phyloP scores from a whole-genome alignment of 1,140 invertebrate genomes.

The Drosophila willistoni region DNA sequence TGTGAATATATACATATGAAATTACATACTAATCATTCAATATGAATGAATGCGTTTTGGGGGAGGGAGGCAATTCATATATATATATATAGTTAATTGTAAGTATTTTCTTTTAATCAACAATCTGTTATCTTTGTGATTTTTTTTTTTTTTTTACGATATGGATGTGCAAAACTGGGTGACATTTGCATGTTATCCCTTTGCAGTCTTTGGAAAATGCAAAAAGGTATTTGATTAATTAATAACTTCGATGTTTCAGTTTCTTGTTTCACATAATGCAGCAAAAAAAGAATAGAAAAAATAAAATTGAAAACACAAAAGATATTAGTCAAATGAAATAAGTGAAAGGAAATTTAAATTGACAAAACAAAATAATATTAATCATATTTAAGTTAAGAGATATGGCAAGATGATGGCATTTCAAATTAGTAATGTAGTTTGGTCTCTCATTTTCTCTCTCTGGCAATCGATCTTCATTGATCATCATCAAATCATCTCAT shows the following conservation, averaged over 20 bases:
- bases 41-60: slow-evolving; percentile 63
- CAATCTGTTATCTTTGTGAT: slow-evolving; percentile 24
- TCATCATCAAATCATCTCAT: slow-evolving; percentile 58
- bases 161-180: slow-evolving; percentile 26
- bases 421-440: slow-evolving; percentile 27
- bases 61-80: slow-evolving; percentile 12
- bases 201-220: slow-evolving; percentile 68
- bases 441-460: slow-evolving; percentile 3
- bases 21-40: slow-evolving; percentile 66
- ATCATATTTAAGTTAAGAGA: slow-evolving; percentile 27
- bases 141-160: neutral
- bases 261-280: slow-evolving; percentile 10
- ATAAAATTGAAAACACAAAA: slow-evolving; percentile 18
- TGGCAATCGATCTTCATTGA: slow-evolving; percentile 7
- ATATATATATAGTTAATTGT: slow-evolving; percentile 9
- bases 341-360: slow-evolving; percentile 2
- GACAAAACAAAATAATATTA: neutral
- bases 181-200: slow-evolving; percentile 33
- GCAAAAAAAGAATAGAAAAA: slow-evolving; percentile 21
- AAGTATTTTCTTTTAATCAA: slow-evolving; percentile 3
- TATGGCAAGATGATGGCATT: slow-evolving; percentile 34
- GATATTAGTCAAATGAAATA: slow-evolving; percentile 23
- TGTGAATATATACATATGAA: slow-evolving; percentile 40
- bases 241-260: slow-evolving; percentile 53
- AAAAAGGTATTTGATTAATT: slow-evolving; percentile 39